Base-by-base conservation (phyloP, 2,797 vertebrate genomes). In the Psittacula echo region DNA sequence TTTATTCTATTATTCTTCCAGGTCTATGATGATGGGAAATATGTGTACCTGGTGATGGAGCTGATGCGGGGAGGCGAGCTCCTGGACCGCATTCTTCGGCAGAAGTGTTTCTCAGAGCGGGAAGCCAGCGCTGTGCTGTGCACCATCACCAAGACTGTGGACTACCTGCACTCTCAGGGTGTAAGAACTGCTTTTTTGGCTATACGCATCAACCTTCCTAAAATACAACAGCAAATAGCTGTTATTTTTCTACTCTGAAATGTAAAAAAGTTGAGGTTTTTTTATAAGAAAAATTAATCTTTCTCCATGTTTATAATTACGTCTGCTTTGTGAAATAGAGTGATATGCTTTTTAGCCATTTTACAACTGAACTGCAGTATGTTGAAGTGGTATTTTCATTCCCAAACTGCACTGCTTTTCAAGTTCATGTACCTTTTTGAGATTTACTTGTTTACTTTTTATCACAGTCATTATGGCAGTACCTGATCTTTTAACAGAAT, bases 101-200 rank as follows among this genome's bases (percentile, higher is more conserved):
- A 99, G 97, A 98, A 98, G 41, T 98, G 97, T 74, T 99, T 99
- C 96, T 99, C 99, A 0, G 99, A 99, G 96, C 98, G 98, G 26
- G 99, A 99, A 77, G 98, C 99, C 56, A 99, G 99, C 0, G 98
- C 98, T 18, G 98, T 99, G 83, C 98, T 99, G 30, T 99, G 98
- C 90, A 98, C 99, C 39, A 98, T 99, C 77, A 97, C 99, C 93
- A 99, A 98, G 97, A 99, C 99, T 24, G 98, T 99, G 97, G 99
- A 99, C 94, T 99, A 99, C 97, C 98, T 99, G 16, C 99, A 99
- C 96, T 99, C 99, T 23, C 99, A 99, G 93, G 99, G 99, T 50
- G 99, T 99, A 89, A 97, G 98, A 95, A 2, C 9, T 26, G 13
- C 11, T 24, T 20, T 32, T 34, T 37, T 47, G 67, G 11, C 51